Conservation (phyloP, 2,797 vertebrate genomes). For the Oophaga sylvatica region DNA sequence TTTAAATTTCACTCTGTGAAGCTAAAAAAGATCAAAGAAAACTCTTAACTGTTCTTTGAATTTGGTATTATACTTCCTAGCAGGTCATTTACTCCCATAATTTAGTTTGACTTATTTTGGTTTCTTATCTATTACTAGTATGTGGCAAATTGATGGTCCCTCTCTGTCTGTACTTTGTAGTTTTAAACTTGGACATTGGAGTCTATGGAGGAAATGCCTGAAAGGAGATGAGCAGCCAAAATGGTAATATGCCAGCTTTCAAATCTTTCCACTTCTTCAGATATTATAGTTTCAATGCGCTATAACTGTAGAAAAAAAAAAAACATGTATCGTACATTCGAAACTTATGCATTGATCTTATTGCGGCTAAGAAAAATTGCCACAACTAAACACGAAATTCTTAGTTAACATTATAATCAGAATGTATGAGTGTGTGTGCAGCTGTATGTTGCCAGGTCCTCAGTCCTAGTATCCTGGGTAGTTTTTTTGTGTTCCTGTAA, state of each 20-base stretch:
- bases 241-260: constrained; percentile 74
- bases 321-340: too few relatives aligned
- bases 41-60: constrained; percentile 78
- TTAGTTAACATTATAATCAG: too few relatives aligned
- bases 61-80: constrained; percentile 78
- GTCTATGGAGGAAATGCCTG: constrained; percentile 71
- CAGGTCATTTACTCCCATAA: constrained; percentile 82
- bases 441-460: too few relatives aligned
- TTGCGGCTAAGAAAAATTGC: too few relatives aligned
- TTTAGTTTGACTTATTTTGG: constrained; percentile 84
- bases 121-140: constrained; percentile 80
- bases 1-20: constrained; percentile 80
- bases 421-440: too few relatives aligned
- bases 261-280: constrained; percentile 76
- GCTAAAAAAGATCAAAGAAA: constrained; percentile 81
- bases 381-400: too few relatives aligned
- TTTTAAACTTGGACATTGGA: constrained; percentile 78
- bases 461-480: too few relatives aligned
- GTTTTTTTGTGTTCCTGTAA: too few relatives aligned
- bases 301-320: neutral
- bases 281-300: constrained; percentile 70
- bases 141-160: constrained; percentile 71
- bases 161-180: constrained; percentile 74
- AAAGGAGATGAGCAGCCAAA: constrained; percentile 76
- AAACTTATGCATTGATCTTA: too few relatives aligned